Conservation (phyloP, 2,113 vertebrate species). For the Melanerpes formicivorus region DNA sequence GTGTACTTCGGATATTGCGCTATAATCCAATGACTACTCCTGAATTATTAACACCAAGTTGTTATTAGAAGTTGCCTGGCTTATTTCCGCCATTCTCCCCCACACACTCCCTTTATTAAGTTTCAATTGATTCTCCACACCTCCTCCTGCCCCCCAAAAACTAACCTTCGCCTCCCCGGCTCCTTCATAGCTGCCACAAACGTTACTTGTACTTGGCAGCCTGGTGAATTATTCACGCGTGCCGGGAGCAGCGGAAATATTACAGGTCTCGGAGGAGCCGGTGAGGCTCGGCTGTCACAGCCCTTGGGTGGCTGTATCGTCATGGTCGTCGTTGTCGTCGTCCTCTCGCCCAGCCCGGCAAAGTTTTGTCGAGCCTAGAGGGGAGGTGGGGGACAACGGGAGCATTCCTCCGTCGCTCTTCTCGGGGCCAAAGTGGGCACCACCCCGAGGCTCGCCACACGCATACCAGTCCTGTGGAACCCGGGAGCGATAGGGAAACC, state of each 20-base stretch:
- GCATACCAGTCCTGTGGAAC: not conserved
- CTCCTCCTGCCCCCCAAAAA: slow-evolving; percentile 74
- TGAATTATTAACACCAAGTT: slow-evolving; percentile 78
- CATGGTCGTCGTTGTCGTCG: too few relatives aligned
- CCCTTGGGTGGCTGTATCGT: not conserved
- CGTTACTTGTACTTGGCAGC: slow-evolving; percentile 68
- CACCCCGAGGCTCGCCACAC: not conserved
- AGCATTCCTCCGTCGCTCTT: not conserved
- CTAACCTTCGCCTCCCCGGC: slow-evolving; percentile 27
- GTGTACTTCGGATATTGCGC: slow-evolving; percentile 74
- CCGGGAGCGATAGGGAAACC: not conserved
- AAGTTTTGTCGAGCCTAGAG: slow-evolving; percentile 1
- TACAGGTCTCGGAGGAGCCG: slow-evolving; percentile 49
- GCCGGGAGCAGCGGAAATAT: slow-evolving; percentile 64
- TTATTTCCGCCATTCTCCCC: slow-evolving; percentile 68
- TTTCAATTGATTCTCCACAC: slow-evolving; percentile 77
- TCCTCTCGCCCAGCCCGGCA: not conserved
- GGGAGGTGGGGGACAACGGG: fast-evolving
- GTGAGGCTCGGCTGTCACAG: not conserved
- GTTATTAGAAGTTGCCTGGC: slow-evolving; percentile 76
- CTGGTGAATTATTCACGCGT: slow-evolving; percentile 74
- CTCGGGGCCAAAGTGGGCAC: not conserved
- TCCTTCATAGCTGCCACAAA: slow-evolving; percentile 71
- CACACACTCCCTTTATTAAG: slow-evolving; percentile 67
- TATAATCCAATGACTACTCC: slow-evolving; percentile 77